phyloP scores from a whole-genome alignment of 2,113 vertebrate genomes.

The Hypocryptadius cinnamomeus region DNA sequence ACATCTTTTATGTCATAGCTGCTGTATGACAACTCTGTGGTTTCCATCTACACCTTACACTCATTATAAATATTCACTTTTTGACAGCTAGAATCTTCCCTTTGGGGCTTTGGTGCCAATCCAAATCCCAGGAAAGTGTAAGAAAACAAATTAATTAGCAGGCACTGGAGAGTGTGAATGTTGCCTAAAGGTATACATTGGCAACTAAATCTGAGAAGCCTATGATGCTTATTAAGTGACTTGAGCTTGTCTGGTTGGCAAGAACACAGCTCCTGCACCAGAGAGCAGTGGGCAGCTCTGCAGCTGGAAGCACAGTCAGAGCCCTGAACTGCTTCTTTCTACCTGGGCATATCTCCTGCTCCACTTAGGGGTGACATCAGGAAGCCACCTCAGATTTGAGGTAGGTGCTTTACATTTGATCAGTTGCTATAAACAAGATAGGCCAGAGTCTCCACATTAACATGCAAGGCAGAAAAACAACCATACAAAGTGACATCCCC shows the following conservation, averaged over 20 bases:
- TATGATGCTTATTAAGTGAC: background rate
- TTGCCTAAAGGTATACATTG: background rate
- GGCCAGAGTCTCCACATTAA: background rate
- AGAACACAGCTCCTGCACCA: background rate
- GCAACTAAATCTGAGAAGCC: background rate
- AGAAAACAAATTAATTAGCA: conserved; percentile 40
- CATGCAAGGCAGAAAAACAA: background rate
- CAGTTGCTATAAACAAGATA: background rate
- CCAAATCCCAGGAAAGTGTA: background rate
- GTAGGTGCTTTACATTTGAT: background rate
- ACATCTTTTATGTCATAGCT: background rate
- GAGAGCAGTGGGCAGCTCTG: background rate
- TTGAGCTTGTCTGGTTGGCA: background rate
- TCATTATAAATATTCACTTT: conserved; percentile 24
- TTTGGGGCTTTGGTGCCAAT: conserved; percentile 16
- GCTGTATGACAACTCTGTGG: background rate
- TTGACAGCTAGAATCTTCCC: conserved; percentile 16
- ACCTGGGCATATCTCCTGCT: background rate
- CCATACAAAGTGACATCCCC: background rate
- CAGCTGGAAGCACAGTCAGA: background rate
- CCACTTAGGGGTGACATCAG: background rate
- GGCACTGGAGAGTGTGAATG: background rate
- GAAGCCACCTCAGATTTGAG: background rate
- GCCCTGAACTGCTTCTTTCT: background rate
- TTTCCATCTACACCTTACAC: conserved; percentile 7